Base-by-base conservation (phyloP, 2,113 vertebrate genomes). In the Brachirus orientalis region DNA sequence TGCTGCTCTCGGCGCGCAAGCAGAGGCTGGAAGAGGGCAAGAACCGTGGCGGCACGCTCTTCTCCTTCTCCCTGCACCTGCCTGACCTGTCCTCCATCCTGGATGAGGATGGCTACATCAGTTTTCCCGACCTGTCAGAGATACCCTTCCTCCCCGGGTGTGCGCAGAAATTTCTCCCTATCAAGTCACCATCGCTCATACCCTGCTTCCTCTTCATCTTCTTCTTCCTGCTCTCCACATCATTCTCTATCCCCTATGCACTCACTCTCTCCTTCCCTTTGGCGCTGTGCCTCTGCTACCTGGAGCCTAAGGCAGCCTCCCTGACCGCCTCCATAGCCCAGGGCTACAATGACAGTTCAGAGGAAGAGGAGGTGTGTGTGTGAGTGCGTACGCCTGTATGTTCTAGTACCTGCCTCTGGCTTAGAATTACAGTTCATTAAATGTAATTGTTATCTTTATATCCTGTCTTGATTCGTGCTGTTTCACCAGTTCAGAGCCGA, bases 241-340 rank as follows among this genome's bases (percentile, higher is more conserved):
- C 97, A 82, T 98, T 99, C 94, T 99, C 97, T 55, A 96, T 98
- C 67, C 97, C 97, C 68, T 98, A 94, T 10, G 97, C 98, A 58
- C 96, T 99, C 94, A 98, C 97, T 75, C 97, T 99, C 75, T 98
- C 98, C 91, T 98, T 99, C 90, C 98, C 98, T 80, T 93, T 99
- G 95, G 98, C 98, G 87, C 90, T 99, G 94, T 97, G 98, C 90
- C 96, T 99, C 94, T 99, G 98, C 95, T 99, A 97, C 95, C 96
- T 99, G 97, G 98, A 99, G 95, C 98, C 98, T 94, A 98, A 96
- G 94, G 97, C 97, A 76, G 94, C 97, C 87, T 97, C 96, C 91
- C 95, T 99, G 94, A 96, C 94, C 86, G 95, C 97, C 91, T 96
- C 95, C 91, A 95, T 98, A 94, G 94, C 95, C 93, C 95, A 96